Conservation (phyloP, 2,797 vertebrate genomes). For the Pseudochirops corinnae region DNA sequence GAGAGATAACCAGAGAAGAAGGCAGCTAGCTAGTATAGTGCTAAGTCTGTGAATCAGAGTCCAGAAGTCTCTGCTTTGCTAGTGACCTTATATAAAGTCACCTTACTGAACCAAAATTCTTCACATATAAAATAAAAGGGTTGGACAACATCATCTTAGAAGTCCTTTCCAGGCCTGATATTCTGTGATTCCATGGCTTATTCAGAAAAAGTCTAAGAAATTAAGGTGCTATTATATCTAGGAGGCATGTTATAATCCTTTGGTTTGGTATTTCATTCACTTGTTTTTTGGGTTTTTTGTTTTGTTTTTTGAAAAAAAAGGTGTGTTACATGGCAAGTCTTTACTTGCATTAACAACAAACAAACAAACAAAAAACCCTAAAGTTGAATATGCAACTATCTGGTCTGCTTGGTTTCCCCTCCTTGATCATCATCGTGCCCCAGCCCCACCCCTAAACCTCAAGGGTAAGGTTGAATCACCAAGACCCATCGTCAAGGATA, state of each 20-base stretch:
- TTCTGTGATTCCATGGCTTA: background rate
- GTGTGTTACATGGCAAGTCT: background rate
- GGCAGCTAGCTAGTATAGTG: background rate
- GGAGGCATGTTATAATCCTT: background rate
- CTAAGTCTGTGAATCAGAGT: too few relatives aligned
- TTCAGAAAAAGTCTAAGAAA: background rate
- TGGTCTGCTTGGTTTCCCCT: background rate
- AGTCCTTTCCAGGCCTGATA: background rate
- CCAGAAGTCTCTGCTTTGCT: too few relatives aligned
- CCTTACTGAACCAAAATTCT: background rate
- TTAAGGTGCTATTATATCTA: background rate
- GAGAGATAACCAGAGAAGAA: background rate
- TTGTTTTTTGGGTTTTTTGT: too few relatives aligned
- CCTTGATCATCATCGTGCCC: background rate
- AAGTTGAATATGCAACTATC: background rate
- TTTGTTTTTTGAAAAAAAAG: background rate
- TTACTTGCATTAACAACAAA: background rate
- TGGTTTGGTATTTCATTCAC: too few relatives aligned
- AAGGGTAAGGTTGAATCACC: background rate
- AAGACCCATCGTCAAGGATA: background rate
- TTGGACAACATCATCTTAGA: background rate
- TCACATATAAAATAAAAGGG: background rate
- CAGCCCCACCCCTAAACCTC: background rate
- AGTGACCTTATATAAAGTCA: background rate
- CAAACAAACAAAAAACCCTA: background rate